Evolutionary conservation across 1,140 invertebrate species (phyloP), one percentile per base, ranked within the genome.

Genomic region (Hermatobates lingyangjiaoensis): DNA sequence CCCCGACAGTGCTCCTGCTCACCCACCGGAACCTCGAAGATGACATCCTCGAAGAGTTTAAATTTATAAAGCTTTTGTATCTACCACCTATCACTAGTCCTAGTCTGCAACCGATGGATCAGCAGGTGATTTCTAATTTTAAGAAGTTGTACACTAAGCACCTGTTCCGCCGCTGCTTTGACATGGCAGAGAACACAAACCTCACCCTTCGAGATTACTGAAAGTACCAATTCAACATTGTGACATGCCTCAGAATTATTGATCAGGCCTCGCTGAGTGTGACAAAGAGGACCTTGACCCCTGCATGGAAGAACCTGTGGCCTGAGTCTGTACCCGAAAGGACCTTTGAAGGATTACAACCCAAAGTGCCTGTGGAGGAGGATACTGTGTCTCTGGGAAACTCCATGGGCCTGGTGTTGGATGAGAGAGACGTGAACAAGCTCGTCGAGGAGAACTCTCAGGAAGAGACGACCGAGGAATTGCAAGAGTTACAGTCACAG

Each of bases 221-320:
- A n/a, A n/a, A n/a, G n/a, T n/a, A n/a, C n/a, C n/a, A n/a, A n/a
- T n/a, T n/a, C n/a, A 38, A 55, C 42, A 57, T 53, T 54, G 50
- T 57, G 39, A 50, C 54, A 52, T 58, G 24, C 55, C 53, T 60
- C 58, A 52, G 57, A 61, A 60, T 66, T 60, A 59, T 62, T 53
- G 50, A 57, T 54, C 51, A 57, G 54, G 59, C n/a, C n/a, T n/a
- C n/a, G n/a, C 52, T 58, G 59, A 52, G 55, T 38, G 30, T 38
- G 10, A 38, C 30, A 38, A 38, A 10, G n/a, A 38, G 30, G 30
- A 38, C 58, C 48, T 54, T 60, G 45, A 58, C 27, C 55, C 58
- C 58, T 60, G 57, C 56, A 50, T 59, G 61, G 57, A 61, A 59
- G 50, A 61, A 60, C 49, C 58, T 60, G 54, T 62, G 55, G 50